These are phyloP conservation scores for Metellina segmentata DNA, from an alignment of 2,888 invertebrate species.

Conservation along the genomic window DNA sequence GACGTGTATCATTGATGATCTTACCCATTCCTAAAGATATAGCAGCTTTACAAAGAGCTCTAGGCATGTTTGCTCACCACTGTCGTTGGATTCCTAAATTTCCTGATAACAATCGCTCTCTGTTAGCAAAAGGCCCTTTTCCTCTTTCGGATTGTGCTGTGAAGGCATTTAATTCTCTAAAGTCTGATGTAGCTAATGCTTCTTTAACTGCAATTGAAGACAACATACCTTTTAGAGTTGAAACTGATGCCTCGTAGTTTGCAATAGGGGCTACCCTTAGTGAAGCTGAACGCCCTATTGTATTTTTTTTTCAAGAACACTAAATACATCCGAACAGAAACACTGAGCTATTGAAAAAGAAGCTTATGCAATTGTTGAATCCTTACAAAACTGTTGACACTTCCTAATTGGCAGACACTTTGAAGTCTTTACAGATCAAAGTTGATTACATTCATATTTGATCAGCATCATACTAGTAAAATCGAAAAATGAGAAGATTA, in stretches of 20 bases:
- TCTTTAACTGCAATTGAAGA: too few species aligned
- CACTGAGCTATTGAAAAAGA: slow-evolving; percentile 51
- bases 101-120: too few species aligned
- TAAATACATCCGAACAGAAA: slow-evolving; percentile 11
- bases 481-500: slow-evolving; percentile 77
- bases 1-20: too few species aligned
- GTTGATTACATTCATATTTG: slow-evolving; percentile 75
- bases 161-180: too few species aligned
- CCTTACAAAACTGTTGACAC: slow-evolving; percentile 66
- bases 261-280: slow-evolving; percentile 29
- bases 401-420: slow-evolving; percentile 71
- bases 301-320: slow-evolving; percentile 46
- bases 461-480: slow-evolving; percentile 64
- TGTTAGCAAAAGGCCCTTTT: too few species aligned
- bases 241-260: slow-evolving; percentile 38
- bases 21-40: too few species aligned
- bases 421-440: slow-evolving; percentile 77
- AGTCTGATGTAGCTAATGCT: too few species aligned
- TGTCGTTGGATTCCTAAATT: too few species aligned
- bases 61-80: neutral
- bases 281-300: neutral
- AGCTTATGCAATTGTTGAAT: slow-evolving; percentile 54
- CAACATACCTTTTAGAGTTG: slow-evolving; percentile 19
- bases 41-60: neutral
- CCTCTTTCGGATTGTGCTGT: neutral